Evolutionary conservation across 2,113 vertebrate genomes (phyloP).

Genomic region (Protobothrops mucrosquamatus): DNA sequence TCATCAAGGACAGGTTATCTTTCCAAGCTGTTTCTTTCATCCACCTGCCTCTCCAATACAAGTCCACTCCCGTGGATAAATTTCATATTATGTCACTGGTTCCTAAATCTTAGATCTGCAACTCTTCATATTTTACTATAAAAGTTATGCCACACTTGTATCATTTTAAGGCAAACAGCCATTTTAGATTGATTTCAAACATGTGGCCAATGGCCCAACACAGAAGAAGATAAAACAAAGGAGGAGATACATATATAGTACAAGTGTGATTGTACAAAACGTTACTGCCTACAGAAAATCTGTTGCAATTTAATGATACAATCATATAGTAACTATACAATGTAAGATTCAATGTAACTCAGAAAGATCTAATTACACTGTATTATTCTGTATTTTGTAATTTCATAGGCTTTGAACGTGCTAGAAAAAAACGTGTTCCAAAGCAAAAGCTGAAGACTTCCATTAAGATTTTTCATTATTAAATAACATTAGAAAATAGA

Average conservation of each 20-base stretch:
- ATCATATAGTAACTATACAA: neutral
- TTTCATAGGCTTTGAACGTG: neutral
- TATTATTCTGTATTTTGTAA: neutral
- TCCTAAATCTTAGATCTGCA: neutral
- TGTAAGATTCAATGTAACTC: neutral
- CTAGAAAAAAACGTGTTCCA: neutral
- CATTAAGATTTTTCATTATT: neutral
- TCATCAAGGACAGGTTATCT: neutral
- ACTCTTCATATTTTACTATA: accelerated
- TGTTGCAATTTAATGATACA: neutral
- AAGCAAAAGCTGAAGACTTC: neutral
- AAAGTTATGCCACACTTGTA: neutral
- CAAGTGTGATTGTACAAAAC: neutral
- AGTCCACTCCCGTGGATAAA: neutral
- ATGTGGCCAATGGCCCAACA: neutral
- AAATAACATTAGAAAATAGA: neutral
- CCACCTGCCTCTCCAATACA: neutral
- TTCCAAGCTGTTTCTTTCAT: neutral
- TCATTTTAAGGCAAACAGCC: neutral
- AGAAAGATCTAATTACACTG: neutral
- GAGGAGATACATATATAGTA: neutral
- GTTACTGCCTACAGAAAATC: neutral
- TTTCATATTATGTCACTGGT: neutral
- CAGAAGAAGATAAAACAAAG: neutral
- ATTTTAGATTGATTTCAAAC: neutral